Evolutionary conservation across 2,888 invertebrate species (phyloP).

Genomic region (Brachyopa scutellaris): DNA sequence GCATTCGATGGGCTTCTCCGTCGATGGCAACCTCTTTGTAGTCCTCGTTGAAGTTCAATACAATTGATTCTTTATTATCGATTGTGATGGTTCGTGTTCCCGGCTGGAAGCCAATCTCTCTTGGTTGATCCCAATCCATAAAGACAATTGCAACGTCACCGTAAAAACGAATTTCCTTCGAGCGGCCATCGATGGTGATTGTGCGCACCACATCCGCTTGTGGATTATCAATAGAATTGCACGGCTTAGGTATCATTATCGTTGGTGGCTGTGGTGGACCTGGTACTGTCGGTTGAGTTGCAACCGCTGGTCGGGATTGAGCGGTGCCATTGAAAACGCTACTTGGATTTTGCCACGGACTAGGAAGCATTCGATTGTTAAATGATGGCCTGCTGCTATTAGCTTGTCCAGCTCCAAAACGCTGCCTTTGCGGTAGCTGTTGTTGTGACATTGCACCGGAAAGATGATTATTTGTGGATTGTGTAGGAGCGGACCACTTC

Average conservation of each 20-base stretch:
- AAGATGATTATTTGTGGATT: conserved; percentile 19
- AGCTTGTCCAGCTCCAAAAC: conserved; percentile 19
- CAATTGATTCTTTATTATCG: conserved; percentile 88
- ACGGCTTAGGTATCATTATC: conserved; percentile 76
- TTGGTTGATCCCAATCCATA: conserved; percentile 92
- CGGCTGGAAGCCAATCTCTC: conserved; percentile 92
- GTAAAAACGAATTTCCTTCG: conserved; percentile 91
- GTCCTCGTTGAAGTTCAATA: conserved; percentile 86
- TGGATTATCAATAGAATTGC: conserved; percentile 83
- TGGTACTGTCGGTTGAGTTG: conserved; percentile 4
- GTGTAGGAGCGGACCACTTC: conserved; percentile 76
- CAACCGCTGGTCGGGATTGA: conserved; percentile 1
- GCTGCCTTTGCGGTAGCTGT: conserved; percentile 38
- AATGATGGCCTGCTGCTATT: conserved; percentile 25
- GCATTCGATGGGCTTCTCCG: conserved; percentile 88
- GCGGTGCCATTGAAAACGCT: conserved; percentile 45
- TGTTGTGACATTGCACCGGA: conserved; percentile 4
- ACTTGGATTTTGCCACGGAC: conserved; percentile 71
- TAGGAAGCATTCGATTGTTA: conserved; percentile 56
- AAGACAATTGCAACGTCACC: conserved; percentile 92
- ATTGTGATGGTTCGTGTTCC: conserved; percentile 89
- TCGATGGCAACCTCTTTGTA: conserved; percentile 89
- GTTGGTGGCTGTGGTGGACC: conserved; percentile 75
- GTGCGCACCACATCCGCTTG: conserved; percentile 88
- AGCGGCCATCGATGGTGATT: conserved; percentile 91